Percentiles rank a stretch among this genome's conserved stretches.
Evolutionary conservation across 2,113 vertebrate species (phyloP).

Genomic region (Nesoenas mayeri): DNA sequence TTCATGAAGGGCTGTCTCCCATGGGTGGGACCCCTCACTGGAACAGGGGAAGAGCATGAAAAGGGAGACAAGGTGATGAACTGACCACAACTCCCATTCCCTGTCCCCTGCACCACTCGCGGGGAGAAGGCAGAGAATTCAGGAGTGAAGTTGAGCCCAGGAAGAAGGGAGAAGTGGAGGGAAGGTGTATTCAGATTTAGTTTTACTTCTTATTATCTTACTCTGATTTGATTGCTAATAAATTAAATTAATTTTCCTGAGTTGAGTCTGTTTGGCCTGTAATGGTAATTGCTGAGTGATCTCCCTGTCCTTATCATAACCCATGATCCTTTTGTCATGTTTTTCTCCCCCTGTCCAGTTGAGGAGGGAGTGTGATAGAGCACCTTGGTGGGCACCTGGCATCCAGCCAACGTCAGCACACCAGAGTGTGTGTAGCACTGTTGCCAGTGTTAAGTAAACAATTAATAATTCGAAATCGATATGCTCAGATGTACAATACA

Average conservation of each 20-base stretch:
- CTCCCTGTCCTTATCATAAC: not conserved
- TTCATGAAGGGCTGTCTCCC: too few species aligned
- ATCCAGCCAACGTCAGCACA: not conserved
- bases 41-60: not conserved
- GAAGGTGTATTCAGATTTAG: not conserved
- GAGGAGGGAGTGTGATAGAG: not conserved
- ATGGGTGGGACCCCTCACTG: too few species aligned
- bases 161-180: not conserved
- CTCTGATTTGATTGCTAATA: not conserved
- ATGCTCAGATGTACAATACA: not conserved
- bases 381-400: accelerated
- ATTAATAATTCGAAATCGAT: not conserved
- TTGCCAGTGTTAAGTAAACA: not conserved
- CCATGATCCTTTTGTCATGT: accelerated
- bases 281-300: not conserved
- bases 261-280: not conserved
- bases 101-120: accelerated
- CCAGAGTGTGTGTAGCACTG: not conserved
- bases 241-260: not conserved
- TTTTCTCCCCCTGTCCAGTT: not conserved
- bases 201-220: not conserved
- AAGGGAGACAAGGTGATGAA: not conserved
- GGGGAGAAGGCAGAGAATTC: not conserved
- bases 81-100: not conserved
- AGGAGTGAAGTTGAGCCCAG: not conserved